Conservation (phyloP, 2,888 invertebrate genomes). For the Drosophila differens region DNA sequence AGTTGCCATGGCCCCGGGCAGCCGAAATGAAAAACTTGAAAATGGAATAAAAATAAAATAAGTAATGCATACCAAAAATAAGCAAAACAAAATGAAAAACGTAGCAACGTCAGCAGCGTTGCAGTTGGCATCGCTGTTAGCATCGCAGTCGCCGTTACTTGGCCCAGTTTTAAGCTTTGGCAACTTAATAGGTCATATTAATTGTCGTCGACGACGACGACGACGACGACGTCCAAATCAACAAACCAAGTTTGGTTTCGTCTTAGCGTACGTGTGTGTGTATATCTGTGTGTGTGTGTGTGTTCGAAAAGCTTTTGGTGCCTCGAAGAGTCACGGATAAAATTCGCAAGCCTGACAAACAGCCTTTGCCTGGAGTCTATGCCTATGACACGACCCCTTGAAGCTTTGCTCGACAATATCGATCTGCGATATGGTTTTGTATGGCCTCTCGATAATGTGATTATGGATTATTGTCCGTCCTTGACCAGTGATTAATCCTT, state of each 20-base stretch:
- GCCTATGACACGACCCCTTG: constrained; percentile 11
- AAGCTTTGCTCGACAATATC: constrained; percentile 30
- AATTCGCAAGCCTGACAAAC: background rate
- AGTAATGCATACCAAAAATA: background rate
- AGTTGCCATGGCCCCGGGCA: constrained; percentile 15
- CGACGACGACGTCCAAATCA: constrained; percentile 20
- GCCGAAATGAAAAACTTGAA: constrained; percentile 25
- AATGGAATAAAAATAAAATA: constrained; percentile 17
- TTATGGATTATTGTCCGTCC: constrained; percentile 23
- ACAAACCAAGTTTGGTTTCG: constrained; percentile 8
- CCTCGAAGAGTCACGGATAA: constrained; percentile 16
- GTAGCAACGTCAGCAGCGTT: constrained; percentile 8
- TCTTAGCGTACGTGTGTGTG: constrained; percentile 8
- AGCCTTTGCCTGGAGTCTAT: background rate
- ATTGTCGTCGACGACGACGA: constrained; percentile 40
- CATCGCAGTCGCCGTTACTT: constrained; percentile 23
- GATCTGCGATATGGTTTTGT: constrained; percentile 26
- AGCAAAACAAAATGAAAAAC: constrained; percentile 2
- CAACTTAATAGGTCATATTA: constrained; percentile 59
- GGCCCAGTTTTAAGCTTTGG: constrained; percentile 64
- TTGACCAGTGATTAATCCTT: constrained; percentile 24
- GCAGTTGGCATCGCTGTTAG: constrained; percentile 17
- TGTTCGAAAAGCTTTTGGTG: constrained; percentile 36
- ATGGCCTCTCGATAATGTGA: constrained; percentile 49
- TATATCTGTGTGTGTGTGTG: background rate